A percentile compares a stretch with the other conserved stretches of the same genome.
These are phyloP conservation scores for Bucorvus abyssinicus DNA, from an alignment of 2,797 vertebrate species.

Conservation along the genomic window DNA sequence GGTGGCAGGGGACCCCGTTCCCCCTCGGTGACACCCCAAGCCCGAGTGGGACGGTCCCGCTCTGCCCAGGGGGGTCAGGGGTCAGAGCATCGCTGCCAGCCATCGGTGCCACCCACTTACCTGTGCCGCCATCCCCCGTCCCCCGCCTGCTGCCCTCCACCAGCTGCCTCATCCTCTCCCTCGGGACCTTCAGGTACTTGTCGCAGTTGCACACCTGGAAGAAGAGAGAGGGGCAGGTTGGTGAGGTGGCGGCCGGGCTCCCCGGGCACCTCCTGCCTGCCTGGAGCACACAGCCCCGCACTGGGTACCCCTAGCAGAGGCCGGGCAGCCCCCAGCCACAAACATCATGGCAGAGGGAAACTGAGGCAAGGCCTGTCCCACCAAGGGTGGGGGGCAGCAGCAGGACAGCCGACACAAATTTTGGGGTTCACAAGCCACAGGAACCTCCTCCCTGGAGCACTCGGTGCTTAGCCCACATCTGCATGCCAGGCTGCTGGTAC, in stretches of 20 bases:
- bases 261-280: rapidly evolving
- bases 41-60: rapidly evolving
- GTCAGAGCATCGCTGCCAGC: rapidly evolving
- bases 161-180: conserved; percentile 78
- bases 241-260: rapidly evolving
- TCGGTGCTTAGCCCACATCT: neutral
- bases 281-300: neutral
- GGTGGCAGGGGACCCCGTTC: neutral
- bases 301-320: neutral
- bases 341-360: neutral
- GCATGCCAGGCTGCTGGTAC: neutral
- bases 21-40: neutral
- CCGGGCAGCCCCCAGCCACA: neutral
- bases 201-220: conserved; percentile 84
- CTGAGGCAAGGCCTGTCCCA: neutral
- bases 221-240: neutral
- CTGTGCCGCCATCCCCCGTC: rapidly evolving
- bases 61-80: neutral
- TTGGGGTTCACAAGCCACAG: neutral
- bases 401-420: neutral
- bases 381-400: rapidly evolving
- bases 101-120: neutral
- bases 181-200: conserved; percentile 81
- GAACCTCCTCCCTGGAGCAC: neutral
- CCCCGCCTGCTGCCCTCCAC: conserved; percentile 62